A percentile compares a stretch with the other conserved stretches of the same genome.
Evolutionary conservation across 2,888 invertebrate genomes (phyloP).

Genomic region (Drosophila paramelanica): DNA sequence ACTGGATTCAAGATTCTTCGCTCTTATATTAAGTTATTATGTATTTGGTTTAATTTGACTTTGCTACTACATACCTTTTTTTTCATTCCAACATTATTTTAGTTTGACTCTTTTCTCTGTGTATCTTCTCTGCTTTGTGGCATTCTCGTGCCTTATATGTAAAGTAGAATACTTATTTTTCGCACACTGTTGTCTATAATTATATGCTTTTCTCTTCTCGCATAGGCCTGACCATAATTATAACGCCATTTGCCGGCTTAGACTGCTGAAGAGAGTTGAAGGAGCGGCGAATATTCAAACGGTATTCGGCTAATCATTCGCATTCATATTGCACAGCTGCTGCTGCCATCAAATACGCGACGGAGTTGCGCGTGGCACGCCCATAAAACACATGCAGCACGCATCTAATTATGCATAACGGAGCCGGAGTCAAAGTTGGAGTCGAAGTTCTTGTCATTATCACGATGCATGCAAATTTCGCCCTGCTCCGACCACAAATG

Average conservation of each 20-base stretch:
- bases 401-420: conserved; percentile 72
- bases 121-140: no score
- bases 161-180: background rate
- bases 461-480: conserved; percentile 53
- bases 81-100: no score
- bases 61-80: no score
- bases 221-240: conserved; percentile 55
- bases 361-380: conserved; percentile 56
- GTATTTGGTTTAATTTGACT: no score
- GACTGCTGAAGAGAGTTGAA: background rate
- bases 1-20: no score
- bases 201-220: conserved; percentile 30
- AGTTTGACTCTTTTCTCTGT: no score
- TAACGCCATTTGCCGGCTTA: conserved; percentile 48
- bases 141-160: no score
- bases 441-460: conserved; percentile 46
- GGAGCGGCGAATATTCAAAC: conserved; percentile 17
- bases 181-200: conserved; percentile 45
- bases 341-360: conserved; percentile 37
- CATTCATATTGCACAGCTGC: conserved; percentile 44
- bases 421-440: conserved; percentile 19
- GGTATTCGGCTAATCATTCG: conserved; percentile 13
- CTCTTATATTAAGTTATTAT: no score
- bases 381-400: conserved; percentile 61
- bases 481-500: conserved; percentile 27